These are phyloP conservation scores for Mythimna vitellina DNA, from an alignment of 2,888 invertebrate species.

Conservation along the genomic window DNA sequence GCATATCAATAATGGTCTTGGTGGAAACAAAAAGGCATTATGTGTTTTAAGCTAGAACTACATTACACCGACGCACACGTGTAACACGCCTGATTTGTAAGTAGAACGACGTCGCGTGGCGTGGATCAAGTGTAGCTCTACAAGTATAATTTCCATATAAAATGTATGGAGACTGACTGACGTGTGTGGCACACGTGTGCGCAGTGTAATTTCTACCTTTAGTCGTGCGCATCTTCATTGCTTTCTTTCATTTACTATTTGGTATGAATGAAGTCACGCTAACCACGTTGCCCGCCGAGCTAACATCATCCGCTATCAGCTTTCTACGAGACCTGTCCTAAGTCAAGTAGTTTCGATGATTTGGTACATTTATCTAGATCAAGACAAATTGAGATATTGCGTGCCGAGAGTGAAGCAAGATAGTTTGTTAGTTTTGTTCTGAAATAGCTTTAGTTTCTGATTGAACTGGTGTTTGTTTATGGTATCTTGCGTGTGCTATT, in stretches of 20 bases:
- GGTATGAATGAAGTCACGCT: neutral
- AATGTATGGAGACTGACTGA: no score
- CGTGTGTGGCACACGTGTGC: no score
- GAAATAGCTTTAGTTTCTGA: conserved; percentile 48
- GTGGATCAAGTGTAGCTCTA: no score
- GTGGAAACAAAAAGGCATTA: no score
- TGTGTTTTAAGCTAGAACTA: no score
- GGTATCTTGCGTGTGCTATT: conserved; percentile 24
- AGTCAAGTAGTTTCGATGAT: conserved; percentile 58
- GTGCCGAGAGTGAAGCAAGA: conserved; percentile 61
- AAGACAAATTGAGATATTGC: conserved; percentile 67
- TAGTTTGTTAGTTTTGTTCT: conserved; percentile 43
- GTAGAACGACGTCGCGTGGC: no score
- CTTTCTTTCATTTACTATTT: neutral
- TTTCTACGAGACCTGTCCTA: conserved; percentile 8
- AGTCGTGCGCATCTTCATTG: no score
- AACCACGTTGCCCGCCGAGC: neutral
- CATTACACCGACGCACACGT: no score
- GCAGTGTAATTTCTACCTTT: no score
- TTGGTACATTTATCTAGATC: conserved; percentile 62
- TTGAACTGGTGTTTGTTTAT: conserved; percentile 42
- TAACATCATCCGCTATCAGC: conserved; percentile 17
- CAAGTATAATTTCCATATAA: no score
- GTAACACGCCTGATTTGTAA: no score
- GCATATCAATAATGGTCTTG: no score